phyloP scores from a whole-genome alignment of 2,797 vertebrate species.

The Oryzias dopingdopingensis region DNA sequence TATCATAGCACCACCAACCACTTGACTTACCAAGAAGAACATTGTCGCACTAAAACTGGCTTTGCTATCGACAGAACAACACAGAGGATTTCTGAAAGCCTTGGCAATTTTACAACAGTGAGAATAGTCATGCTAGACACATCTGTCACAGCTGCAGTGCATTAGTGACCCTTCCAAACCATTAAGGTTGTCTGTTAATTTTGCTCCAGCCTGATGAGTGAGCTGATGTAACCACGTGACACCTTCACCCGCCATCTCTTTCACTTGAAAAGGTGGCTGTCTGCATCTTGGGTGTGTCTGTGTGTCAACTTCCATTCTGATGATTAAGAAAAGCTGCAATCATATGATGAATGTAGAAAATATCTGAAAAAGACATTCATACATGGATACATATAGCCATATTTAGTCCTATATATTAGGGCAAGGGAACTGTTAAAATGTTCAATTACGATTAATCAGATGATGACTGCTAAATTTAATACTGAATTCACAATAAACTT shows the following conservation, averaged over 20 bases:
- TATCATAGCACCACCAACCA: too few relatives aligned
- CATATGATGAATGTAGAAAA: background rate
- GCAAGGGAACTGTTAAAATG: too few relatives aligned
- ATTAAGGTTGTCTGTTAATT: slow-evolving; percentile 30
- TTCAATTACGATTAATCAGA: too few relatives aligned
- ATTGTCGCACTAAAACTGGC: background rate
- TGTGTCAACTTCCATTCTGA: slow-evolving; percentile 26
- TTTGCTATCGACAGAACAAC: background rate
- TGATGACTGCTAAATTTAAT: too few relatives aligned
- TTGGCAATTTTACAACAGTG: background rate
- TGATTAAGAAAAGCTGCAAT: slow-evolving; percentile 9
- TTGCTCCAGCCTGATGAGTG: slow-evolving; percentile 32
- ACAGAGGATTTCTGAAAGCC: background rate
- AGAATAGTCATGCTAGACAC: slow-evolving; percentile 12
- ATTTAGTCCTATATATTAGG: too few relatives aligned
- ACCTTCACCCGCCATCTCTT: slow-evolving; percentile 27
- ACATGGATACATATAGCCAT: too few relatives aligned
- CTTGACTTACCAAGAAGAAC: background rate
- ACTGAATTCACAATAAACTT: too few relatives aligned
- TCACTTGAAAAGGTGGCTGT: slow-evolving; percentile 13
- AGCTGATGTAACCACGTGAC: slow-evolving; percentile 32
- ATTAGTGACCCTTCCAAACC: slow-evolving; percentile 18
- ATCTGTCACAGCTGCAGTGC: slow-evolving; percentile 31
- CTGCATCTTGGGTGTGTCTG: slow-evolving; percentile 29
- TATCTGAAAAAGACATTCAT: background rate